Evolutionary conservation across 2,888 invertebrate species (phyloP).

Genomic region (Drosophila ustulata): DNA sequence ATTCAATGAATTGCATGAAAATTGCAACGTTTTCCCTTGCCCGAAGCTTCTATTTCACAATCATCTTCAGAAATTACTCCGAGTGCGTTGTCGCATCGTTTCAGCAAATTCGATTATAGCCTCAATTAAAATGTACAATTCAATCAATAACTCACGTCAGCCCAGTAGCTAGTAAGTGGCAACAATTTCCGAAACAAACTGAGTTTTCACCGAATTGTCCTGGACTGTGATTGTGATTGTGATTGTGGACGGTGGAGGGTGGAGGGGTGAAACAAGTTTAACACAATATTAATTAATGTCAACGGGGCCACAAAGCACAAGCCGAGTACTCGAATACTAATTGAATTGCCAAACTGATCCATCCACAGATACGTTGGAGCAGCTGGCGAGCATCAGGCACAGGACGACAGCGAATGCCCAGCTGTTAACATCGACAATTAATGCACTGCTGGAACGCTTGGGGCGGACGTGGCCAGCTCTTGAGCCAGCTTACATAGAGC

Average conservation of each 20-base stretch:
- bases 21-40: neutral
- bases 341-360: conserved; percentile 58
- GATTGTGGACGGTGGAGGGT: neutral
- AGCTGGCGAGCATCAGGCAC: conserved; percentile 83
- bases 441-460: conserved; percentile 80
- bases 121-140: conserved; percentile 65
- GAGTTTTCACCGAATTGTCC: neutral
- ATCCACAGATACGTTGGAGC: conserved; percentile 83
- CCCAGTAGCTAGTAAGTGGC: neutral
- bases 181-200: conserved; percentile 22
- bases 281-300: conserved; percentile 71
- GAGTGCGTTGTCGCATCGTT: conserved; percentile 1
- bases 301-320: conserved; percentile 32
- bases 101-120: conserved; percentile 56
- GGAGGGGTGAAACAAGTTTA: conserved; percentile 30
- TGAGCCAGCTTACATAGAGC: conserved; percentile 79
- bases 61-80: neutral
- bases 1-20: conserved; percentile 1
- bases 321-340: conserved; percentile 40
- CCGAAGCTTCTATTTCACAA: neutral
- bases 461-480: conserved; percentile 81
- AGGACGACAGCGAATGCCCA: conserved; percentile 84
- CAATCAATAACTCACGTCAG: conserved; percentile 59
- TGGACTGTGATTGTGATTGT: no score
- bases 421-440: conserved; percentile 82